Evolutionary conservation across 2,797 vertebrate genomes (phyloP).

Genomic region (Melanotaenia maccullochi): DNA sequence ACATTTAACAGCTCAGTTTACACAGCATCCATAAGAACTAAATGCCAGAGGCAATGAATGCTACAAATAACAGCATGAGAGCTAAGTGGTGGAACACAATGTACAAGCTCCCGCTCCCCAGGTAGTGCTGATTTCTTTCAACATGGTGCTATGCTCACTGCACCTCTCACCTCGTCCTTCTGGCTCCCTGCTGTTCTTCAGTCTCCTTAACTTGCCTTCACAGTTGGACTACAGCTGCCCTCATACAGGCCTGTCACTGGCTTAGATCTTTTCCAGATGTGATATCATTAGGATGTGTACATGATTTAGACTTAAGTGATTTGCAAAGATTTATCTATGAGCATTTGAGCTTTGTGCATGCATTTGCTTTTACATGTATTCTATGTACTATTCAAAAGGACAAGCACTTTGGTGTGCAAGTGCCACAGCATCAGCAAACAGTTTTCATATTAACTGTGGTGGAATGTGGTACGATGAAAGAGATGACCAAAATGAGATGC

Average conservation of each 20-base stretch:
- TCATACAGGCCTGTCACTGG: conserved; percentile 50
- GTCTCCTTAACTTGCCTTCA: conserved; percentile 65
- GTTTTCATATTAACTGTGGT: conserved; percentile 44
- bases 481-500: conserved; percentile 46
- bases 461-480: conserved; percentile 54
- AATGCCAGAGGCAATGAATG: conserved; percentile 60
- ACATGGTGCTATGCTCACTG: conserved; percentile 60
- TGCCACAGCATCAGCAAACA: conserved; percentile 14
- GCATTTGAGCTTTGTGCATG: conserved; percentile 11
- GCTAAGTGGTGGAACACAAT: conserved; percentile 66
- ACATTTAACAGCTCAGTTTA: conserved; percentile 46
- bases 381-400: conserved; percentile 18
- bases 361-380: conserved; percentile 18
- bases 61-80: conserved; percentile 56
- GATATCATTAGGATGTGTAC: conserved; percentile 40
- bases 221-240: conserved; percentile 68
- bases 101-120: conserved; percentile 59
- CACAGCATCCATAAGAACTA: conserved; percentile 37
- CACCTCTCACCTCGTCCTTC: conserved; percentile 69
- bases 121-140: conserved; percentile 70
- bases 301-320: conserved; percentile 44
- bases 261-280: conserved; percentile 75
- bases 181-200: conserved; percentile 69
- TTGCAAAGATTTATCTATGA: conserved; percentile 19
- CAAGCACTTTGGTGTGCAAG: conserved; percentile 16